These are phyloP conservation scores for Amblyjoppa proteus DNA, from an alignment of 2,888 invertebrate genomes.

Conservation along the genomic window DNA sequence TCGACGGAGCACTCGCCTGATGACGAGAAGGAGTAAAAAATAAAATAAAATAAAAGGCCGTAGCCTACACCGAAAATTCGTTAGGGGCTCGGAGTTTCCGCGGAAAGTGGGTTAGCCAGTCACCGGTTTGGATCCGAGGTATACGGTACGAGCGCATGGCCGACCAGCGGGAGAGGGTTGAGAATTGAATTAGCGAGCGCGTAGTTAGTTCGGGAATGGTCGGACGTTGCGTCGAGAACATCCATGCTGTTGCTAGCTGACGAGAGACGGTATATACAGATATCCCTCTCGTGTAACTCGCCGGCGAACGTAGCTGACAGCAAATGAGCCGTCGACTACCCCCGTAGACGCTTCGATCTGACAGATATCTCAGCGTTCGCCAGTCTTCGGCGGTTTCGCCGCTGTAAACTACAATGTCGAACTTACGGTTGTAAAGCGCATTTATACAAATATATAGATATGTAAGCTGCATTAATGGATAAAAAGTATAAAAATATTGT, in stretches of 20 bases:
- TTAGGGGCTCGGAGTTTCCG: constrained; percentile 58
- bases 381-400: background rate
- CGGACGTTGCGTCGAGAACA: constrained; percentile 54
- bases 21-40: constrained; percentile 17
- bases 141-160: constrained; percentile 51
- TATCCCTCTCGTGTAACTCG: background rate
- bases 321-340: constrained; percentile 10
- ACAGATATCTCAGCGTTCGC: background rate
- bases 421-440: too few relatives aligned
- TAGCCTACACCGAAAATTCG: constrained; percentile 58
- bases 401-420: too few relatives aligned
- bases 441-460: background rate
- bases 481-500: too few relatives aligned
- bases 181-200: constrained; percentile 66
- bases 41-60: constrained; percentile 27
- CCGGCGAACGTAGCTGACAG: background rate
- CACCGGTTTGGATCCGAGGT: constrained; percentile 60
- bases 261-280: constrained; percentile 15
- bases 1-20: constrained; percentile 25
- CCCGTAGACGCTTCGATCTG: constrained; percentile 15
- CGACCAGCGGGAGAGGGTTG: constrained; percentile 63
- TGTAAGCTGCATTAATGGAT: background rate
- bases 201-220: constrained; percentile 66
- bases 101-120: constrained; percentile 67
- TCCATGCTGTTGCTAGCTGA: constrained; percentile 56